phyloP scores from a whole-genome alignment of 1,140 invertebrate species.

The Pogonomyrmex californicus region DNA sequence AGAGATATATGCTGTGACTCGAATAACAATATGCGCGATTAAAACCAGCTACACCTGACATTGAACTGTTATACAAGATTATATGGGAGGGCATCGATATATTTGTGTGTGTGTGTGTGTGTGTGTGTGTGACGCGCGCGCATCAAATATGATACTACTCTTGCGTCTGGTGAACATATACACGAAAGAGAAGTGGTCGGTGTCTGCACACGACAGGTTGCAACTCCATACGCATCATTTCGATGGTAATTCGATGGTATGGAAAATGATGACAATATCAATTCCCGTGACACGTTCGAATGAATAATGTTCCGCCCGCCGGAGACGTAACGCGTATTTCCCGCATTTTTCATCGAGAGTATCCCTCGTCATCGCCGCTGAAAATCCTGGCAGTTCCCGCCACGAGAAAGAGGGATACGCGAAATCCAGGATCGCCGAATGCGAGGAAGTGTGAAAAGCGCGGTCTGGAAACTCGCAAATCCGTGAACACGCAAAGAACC shows the following conservation, averaged over 20 bases:
- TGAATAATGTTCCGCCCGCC: constrained; percentile 25
- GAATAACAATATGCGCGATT: constrained; percentile 22
- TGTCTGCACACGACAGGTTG: constrained; percentile 71
- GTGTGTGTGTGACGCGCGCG: neutral
- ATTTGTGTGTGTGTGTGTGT: neutral
- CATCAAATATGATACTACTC: neutral
- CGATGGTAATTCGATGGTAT: constrained; percentile 51
- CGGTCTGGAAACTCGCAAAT: neutral
- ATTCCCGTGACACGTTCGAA: constrained; percentile 33
- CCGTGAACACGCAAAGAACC: neutral
- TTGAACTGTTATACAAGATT: constrained; percentile 41
- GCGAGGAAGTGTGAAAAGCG: neutral
- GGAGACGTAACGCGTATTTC: constrained; percentile 40
- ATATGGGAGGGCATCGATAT: neutral
- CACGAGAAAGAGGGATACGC: neutral
- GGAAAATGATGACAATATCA: constrained; percentile 57
- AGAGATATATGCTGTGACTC: constrained; percentile 5
- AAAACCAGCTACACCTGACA: constrained; percentile 27
- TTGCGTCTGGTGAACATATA: neutral
- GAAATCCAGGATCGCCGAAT: constrained; percentile 7
- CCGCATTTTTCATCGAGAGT: constrained; percentile 22
- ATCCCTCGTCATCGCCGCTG: constrained; percentile 29
- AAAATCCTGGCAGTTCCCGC: constrained; percentile 3
- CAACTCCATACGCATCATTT: constrained; percentile 62
- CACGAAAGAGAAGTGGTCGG: constrained; percentile 66